A percentile compares a stretch with the other conserved stretches of the same genome.
Conservation (phyloP, 2,113 vertebrate species). For the Delphinapterus leucas region DNA sequence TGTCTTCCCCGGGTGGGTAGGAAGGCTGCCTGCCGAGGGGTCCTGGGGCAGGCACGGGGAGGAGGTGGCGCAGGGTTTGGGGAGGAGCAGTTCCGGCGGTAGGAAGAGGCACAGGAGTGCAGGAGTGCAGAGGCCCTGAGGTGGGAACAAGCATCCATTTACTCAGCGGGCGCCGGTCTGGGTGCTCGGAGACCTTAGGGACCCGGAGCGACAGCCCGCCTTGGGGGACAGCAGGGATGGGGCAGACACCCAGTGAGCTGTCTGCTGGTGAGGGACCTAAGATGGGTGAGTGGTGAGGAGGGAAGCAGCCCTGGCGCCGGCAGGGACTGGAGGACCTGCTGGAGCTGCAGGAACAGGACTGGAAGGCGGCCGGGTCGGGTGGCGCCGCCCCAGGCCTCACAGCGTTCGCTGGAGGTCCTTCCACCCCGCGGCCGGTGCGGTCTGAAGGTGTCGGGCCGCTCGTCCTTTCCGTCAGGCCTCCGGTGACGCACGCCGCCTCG, state of each 20-base stretch:
- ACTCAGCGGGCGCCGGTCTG: not conserved
- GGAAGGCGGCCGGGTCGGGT: no score
- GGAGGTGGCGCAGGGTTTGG: not conserved
- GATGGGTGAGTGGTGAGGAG: not conserved
- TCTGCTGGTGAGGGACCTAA: not conserved
- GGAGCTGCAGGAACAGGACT: not conserved
- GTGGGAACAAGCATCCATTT: not conserved
- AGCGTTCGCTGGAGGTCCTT: not conserved
- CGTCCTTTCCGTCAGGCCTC: rapidly evolving
- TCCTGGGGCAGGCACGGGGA: rapidly evolving
- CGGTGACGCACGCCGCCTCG: no score
- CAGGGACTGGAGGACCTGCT: not conserved
- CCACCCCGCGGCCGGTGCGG: rapidly evolving
- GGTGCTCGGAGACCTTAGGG: not conserved
- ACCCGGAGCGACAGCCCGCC: not conserved
- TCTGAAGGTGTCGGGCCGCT: not conserved
- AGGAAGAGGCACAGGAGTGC: no score
- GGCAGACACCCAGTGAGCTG: not conserved
- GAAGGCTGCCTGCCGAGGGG: not conserved
- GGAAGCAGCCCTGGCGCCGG: not conserved
- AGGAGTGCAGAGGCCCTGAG: not conserved
- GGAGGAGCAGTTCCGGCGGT: not conserved
- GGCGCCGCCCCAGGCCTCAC: not conserved
- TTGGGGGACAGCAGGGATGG: no score
- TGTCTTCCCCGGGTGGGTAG: not conserved